Conservation (phyloP, 2,797 vertebrate genomes). For the Pogoniulus pusillus region DNA sequence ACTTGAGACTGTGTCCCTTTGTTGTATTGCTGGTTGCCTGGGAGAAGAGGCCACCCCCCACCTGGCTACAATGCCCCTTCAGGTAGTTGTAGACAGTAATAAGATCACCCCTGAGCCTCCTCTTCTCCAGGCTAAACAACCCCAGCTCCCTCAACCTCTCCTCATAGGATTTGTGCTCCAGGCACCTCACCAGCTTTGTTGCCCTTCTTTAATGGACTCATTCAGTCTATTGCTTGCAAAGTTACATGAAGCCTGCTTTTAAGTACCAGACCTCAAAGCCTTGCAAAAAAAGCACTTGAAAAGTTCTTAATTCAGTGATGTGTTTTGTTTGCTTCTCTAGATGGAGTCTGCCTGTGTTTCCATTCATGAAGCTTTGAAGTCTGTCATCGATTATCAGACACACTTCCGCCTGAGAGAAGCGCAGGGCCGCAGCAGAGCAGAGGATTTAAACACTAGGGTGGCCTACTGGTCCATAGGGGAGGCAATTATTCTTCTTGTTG, state of each 20-base stretch:
- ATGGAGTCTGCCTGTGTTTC: conserved; percentile 99
- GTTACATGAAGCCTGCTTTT: background rate
- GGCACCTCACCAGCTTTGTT: too few species aligned
- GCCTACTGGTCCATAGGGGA: conserved; percentile 98
- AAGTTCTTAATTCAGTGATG: background rate
- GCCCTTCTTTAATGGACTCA: background rate
- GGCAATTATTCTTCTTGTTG: conserved; percentile 94
- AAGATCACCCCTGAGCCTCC: too few species aligned
- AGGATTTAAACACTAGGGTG: conserved; percentile 96
- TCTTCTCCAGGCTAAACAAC: too few species aligned
- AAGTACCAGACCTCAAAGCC: background rate
- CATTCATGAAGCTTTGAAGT: conserved; percentile 97
- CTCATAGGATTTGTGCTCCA: too few species aligned
- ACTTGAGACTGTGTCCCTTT: too few species aligned
- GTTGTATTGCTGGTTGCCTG: too few species aligned
- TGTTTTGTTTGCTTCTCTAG: conserved; percentile 71
- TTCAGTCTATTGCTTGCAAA: background rate
- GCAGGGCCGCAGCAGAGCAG: conserved; percentile 95
- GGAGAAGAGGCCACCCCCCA: too few species aligned
- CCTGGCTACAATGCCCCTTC: too few species aligned
- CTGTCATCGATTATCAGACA: conserved; percentile 97
- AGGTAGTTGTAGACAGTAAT: too few species aligned
- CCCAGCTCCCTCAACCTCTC: too few species aligned
- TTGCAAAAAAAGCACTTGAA: background rate
- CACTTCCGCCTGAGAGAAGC: conserved; percentile 96